Evolutionary conservation across 2,888 invertebrate genomes (phyloP).

Genomic region (Aphodius sticticus): DNA sequence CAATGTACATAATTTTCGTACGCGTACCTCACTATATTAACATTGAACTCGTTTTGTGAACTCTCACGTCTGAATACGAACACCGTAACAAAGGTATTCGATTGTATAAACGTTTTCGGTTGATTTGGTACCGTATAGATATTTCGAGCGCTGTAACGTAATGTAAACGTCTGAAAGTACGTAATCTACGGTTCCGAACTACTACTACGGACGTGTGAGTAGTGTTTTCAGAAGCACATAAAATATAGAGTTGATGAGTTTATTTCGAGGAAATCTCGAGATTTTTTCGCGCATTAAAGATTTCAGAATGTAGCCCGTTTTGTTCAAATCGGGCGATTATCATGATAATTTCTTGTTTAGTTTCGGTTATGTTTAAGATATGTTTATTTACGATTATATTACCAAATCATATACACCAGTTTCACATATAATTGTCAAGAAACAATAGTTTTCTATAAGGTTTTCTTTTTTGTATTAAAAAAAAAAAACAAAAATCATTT

Average conservation of each 20-base stretch:
- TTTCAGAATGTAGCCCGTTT: background rate
- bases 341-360: background rate
- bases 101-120: background rate
- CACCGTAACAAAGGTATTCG: background rate
- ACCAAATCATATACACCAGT: background rate
- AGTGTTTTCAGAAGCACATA: slow-evolving; percentile 4
- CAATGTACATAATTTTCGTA: too few species aligned
- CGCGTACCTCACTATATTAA: too few species aligned
- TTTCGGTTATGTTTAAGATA: background rate
- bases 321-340: background rate
- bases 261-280: background rate
- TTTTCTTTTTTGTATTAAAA: too few species aligned
- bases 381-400: background rate
- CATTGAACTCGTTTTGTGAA: background rate
- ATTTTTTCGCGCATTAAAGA: background rate
- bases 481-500: too few species aligned
- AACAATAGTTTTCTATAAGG: too few species aligned
- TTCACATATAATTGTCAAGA: too few species aligned
- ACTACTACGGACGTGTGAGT: background rate
- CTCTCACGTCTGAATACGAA: background rate
- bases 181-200: background rate
- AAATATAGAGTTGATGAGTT: background rate
- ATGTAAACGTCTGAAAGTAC: background rate
- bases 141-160: background rate
- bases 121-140: background rate